Conservation (phyloP, 2,888 invertebrate species). For the Nudaria mundana region DNA sequence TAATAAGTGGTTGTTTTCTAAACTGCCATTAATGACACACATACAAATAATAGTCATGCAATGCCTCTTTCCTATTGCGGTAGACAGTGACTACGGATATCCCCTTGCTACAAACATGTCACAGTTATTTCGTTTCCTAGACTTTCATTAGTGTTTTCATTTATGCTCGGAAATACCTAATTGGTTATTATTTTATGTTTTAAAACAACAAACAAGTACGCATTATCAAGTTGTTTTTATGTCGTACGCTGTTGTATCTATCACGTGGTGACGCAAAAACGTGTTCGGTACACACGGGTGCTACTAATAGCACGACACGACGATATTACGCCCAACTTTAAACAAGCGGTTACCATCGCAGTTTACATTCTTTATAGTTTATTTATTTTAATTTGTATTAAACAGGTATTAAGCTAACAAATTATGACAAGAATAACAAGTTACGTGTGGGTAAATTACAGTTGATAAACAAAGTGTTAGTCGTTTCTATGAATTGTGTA, state of each 20-base stretch:
- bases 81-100: too few relatives aligned
- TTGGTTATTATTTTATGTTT: conserved; percentile 7
- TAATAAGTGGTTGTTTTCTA: conserved; percentile 15
- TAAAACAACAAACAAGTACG: conserved; percentile 12
- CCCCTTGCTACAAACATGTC: too few relatives aligned
- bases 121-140: too few relatives aligned
- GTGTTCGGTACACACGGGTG: conserved; percentile 26
- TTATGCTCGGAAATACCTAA: too few relatives aligned
- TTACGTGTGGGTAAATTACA: conserved; percentile 10
- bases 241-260: conserved; percentile 28
- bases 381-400: neutral
- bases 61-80: neutral
- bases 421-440: too few relatives aligned
- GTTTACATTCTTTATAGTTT: conserved; percentile 22
- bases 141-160: too few relatives aligned
- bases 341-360: conserved; percentile 32
- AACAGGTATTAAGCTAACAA: too few relatives aligned
- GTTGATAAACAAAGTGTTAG: conserved; percentile 19
- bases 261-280: conserved; percentile 42
- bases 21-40: neutral
- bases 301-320: conserved; percentile 28
- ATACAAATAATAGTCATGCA: neutral
- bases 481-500: conserved; percentile 21
- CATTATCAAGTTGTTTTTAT: conserved; percentile 47
- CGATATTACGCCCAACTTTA: conserved; percentile 27